Percentiles rank a stretch among this genome's conserved stretches.
These are phyloP conservation scores for Venusia cambrica DNA, from an alignment of 2,888 invertebrate genomes.

Conservation along the genomic window DNA sequence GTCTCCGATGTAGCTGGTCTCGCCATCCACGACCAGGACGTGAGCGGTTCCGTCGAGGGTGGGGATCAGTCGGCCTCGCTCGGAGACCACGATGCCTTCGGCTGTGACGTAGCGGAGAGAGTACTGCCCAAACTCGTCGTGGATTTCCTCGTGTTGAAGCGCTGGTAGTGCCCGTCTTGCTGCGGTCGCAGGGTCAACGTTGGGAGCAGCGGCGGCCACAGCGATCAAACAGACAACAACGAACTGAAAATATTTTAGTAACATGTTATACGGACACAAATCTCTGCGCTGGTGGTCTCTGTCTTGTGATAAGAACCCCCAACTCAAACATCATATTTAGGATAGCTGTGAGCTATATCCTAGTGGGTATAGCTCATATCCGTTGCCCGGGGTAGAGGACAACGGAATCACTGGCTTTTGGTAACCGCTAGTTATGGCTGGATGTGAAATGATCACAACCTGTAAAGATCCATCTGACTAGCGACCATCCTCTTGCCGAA, in stretches of 20 bases:
- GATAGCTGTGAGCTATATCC: too few species aligned
- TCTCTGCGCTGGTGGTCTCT: too few species aligned
- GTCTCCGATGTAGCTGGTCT: conserved; percentile 49
- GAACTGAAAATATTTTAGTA: conserved; percentile 46
- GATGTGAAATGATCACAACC: too few species aligned
- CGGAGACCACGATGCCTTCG: conserved; percentile 50
- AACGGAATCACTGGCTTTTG: too few species aligned
- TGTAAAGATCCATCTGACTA: too few species aligned
- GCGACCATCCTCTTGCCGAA: too few species aligned
- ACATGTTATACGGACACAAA: too few species aligned
- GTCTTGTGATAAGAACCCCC: too few species aligned
- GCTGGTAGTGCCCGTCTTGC: conserved; percentile 40
- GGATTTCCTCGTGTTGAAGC: conserved; percentile 46
- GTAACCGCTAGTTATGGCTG: too few species aligned
- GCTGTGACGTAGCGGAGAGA: conserved; percentile 54
- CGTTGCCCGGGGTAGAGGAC: too few species aligned
- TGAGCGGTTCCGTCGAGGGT: conserved; percentile 37
- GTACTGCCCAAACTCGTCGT: conserved; percentile 51
- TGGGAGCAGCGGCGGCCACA: conserved; percentile 36
- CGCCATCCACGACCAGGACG: conserved; percentile 51
- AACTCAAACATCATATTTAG: too few species aligned
- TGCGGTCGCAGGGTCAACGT: conserved; percentile 22
- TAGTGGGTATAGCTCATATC: too few species aligned
- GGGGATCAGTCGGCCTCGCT: conserved; percentile 51
- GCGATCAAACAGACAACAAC: conserved; percentile 29